Base-by-base conservation (phyloP, 1,140 invertebrate species). In the Stegodyphus mimosarum region DNA sequence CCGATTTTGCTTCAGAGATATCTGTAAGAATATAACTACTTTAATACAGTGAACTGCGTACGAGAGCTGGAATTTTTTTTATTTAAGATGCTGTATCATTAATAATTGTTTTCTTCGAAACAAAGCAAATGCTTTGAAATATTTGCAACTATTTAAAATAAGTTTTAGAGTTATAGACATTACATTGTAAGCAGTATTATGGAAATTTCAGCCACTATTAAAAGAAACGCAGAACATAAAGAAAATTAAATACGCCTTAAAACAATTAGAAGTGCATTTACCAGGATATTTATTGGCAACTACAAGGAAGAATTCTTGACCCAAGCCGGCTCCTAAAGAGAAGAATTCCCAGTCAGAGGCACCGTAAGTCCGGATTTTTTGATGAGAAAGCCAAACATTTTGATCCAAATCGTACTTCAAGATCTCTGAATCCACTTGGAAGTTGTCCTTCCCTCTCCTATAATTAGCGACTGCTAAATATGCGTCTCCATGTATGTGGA, bases 391-490 rank as follows among this genome's bases (percentile, higher is more conserved):
- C 89, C 90, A 92, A 53, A 88, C 87, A 50, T 89, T 88, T 53
- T 87, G 83, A 70, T 90, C 87, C 5, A 90, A 64, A 79, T 91
- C 88, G 70, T 90, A 92, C 87, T 90, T 90, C 64, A 91, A 90
- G 52, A 92, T 91, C 88, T 91, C 90, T 4, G 91, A 92, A 88
- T 90, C 90, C 13, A 91, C 89, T 64, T 89, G 88, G 15, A 88
- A 77, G 69, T 88, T 87, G 90, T 90, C 89, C 51, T 89, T 86
- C 84, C 90, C 88, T 88, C 89, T 89, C 87, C 89, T 87, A 86
- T 89, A 89, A 88, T 92, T 92, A 9, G 91, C 91, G 70, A 92
- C 87, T 17, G 90, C 91, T 17, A 92, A 73, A 75, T 88, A 90
- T 18, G 87, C 86, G 33, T 87, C 60, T n/a, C 70, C 80, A 89